Percentiles rank a stretch among this genome's conserved stretches.
Evolutionary conservation across 2,797 vertebrate genomes (phyloP).

Genomic region (Malurus leucopterus): DNA sequence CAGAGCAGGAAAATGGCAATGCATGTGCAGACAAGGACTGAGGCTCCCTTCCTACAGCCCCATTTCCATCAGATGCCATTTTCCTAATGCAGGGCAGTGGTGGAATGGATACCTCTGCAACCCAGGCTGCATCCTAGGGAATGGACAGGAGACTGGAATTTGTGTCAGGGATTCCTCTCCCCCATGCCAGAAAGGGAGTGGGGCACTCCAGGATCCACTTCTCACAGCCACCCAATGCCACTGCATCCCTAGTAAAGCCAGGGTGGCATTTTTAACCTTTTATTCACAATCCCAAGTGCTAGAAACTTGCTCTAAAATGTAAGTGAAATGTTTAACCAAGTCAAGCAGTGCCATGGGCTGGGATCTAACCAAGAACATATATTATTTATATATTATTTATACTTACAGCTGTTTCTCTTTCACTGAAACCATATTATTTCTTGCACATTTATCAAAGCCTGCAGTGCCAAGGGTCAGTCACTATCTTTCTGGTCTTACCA

Average conservation of each 20-base stretch:
- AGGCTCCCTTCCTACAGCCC: background rate
- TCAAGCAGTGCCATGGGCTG: background rate
- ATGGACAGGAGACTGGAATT: background rate
- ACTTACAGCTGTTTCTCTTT: background rate
- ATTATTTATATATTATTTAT: background rate
- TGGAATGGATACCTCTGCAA: background rate
- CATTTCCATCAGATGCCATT: background rate
- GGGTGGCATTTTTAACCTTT: background rate
- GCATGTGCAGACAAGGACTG: background rate
- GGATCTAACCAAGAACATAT: background rate
- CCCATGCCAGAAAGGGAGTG: background rate
- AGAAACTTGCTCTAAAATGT: background rate
- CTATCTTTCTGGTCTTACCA: background rate
- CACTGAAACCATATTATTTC: background rate
- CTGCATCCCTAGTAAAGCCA: fast-evolving
- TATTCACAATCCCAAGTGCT: background rate
- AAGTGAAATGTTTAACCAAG: background rate
- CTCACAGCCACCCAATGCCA: background rate
- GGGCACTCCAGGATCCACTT: background rate
- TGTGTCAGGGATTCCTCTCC: background rate
- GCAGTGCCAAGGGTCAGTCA: background rate
- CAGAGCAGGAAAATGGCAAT: background rate
- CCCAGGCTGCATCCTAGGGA: background rate
- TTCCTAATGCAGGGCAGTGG: background rate
- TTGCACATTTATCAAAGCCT: background rate